phyloP scores from a whole-genome alignment of 2,113 vertebrate genomes.

The Ochotona curzoniae region DNA sequence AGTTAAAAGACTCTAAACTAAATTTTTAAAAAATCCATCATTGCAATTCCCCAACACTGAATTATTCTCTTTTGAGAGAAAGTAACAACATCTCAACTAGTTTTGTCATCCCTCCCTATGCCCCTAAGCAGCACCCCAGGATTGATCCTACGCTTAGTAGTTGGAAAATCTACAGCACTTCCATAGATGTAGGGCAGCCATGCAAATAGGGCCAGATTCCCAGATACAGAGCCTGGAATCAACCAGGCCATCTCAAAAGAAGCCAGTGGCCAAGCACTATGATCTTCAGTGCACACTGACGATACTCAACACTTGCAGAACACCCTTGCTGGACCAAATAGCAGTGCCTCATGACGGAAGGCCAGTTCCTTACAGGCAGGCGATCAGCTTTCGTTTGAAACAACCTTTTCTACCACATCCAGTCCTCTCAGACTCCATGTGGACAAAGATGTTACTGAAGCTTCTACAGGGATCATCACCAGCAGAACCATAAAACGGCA shows the following conservation, averaged over 20 bases:
- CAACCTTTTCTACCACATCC: background rate
- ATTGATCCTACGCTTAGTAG: background rate
- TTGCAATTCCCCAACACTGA: conserved; percentile 11
- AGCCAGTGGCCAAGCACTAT: background rate
- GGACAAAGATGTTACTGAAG: background rate
- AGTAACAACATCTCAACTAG: background rate
- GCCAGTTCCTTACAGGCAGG: background rate
- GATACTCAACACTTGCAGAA: background rate
- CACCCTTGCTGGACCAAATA: background rate
- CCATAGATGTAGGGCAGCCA: background rate
- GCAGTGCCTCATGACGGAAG: background rate
- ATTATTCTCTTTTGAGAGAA: conserved; percentile 31
- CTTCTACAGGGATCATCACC: background rate
- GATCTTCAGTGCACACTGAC: background rate
- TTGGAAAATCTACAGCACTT: background rate
- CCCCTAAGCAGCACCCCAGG: background rate
- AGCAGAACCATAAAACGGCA: background rate
- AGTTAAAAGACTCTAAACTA: conserved; percentile 71
- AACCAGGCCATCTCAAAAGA: conserved; percentile 24
- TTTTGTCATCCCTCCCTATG: background rate
- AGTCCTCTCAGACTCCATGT: background rate
- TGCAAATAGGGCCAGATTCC: background rate
- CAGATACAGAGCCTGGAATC: background rate
- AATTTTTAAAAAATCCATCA: conserved; percentile 32
- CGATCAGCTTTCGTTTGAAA: background rate